Conservation (phyloP, 2,797 vertebrate genomes). For the Alauda arvensis region DNA sequence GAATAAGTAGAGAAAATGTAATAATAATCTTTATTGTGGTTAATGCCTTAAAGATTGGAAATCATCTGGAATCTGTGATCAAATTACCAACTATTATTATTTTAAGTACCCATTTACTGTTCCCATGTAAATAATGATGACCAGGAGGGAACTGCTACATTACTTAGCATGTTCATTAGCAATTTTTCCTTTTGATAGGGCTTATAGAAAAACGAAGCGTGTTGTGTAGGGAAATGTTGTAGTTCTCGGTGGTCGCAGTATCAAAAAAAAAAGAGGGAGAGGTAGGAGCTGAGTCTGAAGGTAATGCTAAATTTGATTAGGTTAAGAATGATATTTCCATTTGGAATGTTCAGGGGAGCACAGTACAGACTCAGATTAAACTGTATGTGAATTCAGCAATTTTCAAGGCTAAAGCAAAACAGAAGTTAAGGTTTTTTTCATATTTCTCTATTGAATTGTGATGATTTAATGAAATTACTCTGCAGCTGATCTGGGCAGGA, state of each 20-base stretch:
- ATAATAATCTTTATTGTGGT: conserved; percentile 9
- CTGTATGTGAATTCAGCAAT: background rate
- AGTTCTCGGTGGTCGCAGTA: no score
- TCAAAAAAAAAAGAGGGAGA: rapidly evolving
- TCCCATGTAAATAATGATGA: conserved; percentile 26
- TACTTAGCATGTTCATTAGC: background rate
- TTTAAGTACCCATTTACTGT: conserved; percentile 11
- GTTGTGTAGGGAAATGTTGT: no score
- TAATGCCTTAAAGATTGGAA: conserved; percentile 24
- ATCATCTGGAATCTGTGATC: conserved; percentile 33
- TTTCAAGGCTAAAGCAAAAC: background rate
- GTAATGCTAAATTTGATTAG: background rate
- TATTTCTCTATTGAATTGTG: background rate
- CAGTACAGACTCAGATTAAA: background rate
- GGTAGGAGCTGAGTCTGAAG: background rate
- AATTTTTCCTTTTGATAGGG: background rate
- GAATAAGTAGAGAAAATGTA: conserved; percentile 1
- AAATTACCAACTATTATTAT: conserved; percentile 25
- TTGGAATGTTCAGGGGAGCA: background rate
- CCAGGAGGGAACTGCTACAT: background rate
- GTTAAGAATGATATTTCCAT: background rate
- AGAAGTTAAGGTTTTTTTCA: conserved; percentile 10
- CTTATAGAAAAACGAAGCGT: background rate
- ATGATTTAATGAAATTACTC: conserved; percentile 8
- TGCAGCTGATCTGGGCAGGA: conserved; percentile 26